Evolutionary conservation across 2,113 vertebrate species (phyloP).

Genomic region (Micronisus gabar): DNA sequence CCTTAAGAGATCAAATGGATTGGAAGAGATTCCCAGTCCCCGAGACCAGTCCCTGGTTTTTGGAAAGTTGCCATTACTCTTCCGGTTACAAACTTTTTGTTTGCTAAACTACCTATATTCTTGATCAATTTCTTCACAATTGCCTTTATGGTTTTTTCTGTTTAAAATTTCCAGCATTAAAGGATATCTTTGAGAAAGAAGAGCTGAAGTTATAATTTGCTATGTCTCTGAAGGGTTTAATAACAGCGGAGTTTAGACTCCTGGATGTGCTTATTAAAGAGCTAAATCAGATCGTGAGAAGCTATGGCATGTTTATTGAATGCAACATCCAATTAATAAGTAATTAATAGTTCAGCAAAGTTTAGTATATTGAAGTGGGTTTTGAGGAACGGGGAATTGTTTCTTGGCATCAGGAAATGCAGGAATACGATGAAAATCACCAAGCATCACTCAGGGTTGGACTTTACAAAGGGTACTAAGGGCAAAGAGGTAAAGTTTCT

Average conservation of each 20-base stretch:
- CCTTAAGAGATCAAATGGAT: not conserved
- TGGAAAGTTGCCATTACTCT: not conserved
- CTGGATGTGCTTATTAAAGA: slow-evolving; percentile 46
- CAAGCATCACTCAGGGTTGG: accelerated
- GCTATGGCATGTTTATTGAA: slow-evolving; percentile 36
- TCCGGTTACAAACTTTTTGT: not conserved
- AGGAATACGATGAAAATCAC: not conserved
- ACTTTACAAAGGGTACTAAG: not conserved
- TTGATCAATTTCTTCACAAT: not conserved
- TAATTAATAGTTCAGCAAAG: slow-evolving; percentile 24
- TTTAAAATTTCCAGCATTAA: not conserved
- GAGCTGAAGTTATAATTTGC: slow-evolving; percentile 9
- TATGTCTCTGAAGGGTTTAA: not conserved
- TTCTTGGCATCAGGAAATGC: not conserved
- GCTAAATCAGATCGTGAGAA: not conserved
- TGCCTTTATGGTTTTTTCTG: not conserved
- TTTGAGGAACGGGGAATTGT: not conserved
- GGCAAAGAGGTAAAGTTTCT: not conserved
- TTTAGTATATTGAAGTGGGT: not conserved
- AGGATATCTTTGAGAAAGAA: not conserved
- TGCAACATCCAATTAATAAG: slow-evolving; percentile 34
- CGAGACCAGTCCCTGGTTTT: not conserved
- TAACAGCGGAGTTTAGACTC: not conserved
- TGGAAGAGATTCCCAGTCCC: not conserved
- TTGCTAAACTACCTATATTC: not conserved